Evolutionary conservation across 2,888 invertebrate species (phyloP).

Genomic region (Xanthorhoe spadicearia): DNA sequence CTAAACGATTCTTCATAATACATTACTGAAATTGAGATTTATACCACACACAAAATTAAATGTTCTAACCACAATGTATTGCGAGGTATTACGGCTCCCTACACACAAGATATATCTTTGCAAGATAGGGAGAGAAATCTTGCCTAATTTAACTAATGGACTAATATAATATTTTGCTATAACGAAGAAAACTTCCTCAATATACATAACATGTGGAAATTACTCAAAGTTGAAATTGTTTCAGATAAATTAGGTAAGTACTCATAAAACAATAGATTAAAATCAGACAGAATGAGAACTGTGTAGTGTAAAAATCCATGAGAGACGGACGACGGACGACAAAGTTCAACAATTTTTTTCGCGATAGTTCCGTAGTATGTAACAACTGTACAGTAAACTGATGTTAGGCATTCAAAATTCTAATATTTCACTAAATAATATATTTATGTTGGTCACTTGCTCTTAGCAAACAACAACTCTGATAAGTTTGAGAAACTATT

Average conservation of each 20-base stretch:
- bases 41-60: constrained; percentile 74
- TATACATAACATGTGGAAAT: constrained; percentile 53
- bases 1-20: constrained; percentile 46
- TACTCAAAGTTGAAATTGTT: constrained; percentile 57
- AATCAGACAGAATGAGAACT: too few species aligned
- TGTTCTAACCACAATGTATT: constrained; percentile 78
- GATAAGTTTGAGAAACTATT: too few species aligned
- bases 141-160: constrained; percentile 82
- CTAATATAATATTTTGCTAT: constrained; percentile 63
- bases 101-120: constrained; percentile 75
- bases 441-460: too few species aligned
- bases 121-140: constrained; percentile 77
- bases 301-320: too few species aligned
- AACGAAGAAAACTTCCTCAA: constrained; percentile 50
- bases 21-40: constrained; percentile 75
- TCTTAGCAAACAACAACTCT: too few species aligned
- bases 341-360: too few species aligned
- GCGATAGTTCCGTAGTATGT: too few species aligned
- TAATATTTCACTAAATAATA: too few species aligned
- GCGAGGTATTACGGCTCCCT: constrained; percentile 65
- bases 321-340: too few species aligned
- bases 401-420: too few species aligned
- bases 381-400: too few species aligned
- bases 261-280: too few species aligned
- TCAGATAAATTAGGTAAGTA: constrained; percentile 35